Base-by-base conservation (phyloP, 2,797 vertebrate species). In the Alauda arvensis region DNA sequence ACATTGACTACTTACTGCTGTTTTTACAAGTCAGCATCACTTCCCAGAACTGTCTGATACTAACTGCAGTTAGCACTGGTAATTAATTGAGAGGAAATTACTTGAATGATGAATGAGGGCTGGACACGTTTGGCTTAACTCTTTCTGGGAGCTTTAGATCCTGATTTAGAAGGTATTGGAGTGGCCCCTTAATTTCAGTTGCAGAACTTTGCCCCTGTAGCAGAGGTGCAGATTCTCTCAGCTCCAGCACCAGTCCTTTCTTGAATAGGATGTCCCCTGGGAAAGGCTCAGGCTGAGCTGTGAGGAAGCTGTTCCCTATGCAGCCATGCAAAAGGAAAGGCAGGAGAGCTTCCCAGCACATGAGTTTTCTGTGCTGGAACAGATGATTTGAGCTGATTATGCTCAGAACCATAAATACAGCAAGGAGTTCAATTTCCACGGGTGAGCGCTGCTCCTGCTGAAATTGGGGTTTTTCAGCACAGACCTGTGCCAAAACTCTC, bases 1-100 rank as follows among this genome's bases (percentile, higher is more conserved):
- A 34, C 57, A 75, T 29, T 82, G 83, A 78, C 43, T 90, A 37
- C 89, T 86, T 37, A 72, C 29, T 89, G 43, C 77, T 92, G 74
- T 60, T 92, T 95, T 92, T 55, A 78, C 48, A 82, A 42, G 39
- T 69, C 81, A 55, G 70, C 69, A 65, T 86, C 65, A 43, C 40
- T 94, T 93, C 87, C 90, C 75, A 78, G 86, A 92, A 93, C 34
- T 59, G 70, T n/a, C 18, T 33, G 80, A 43, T 57, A 62, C 33
- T 48, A 65, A 66, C 87, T 56, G 28, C 9, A 66, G 45, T 60
- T 59, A 89, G 34, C 1, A 0, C 25, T 48, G 34, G 33, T 69
- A 90, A 90, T 89, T 82, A 80, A 74, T 83, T 72, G 77, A 81
- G 85, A 67, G 46, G 10, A 57, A 90, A 92, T 85, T 77, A 75